Percentiles rank a stretch among this genome's conserved stretches.
Evolutionary conservation across 2,888 invertebrate species (phyloP).

Genomic region (Seladonia tumulorum): DNA sequence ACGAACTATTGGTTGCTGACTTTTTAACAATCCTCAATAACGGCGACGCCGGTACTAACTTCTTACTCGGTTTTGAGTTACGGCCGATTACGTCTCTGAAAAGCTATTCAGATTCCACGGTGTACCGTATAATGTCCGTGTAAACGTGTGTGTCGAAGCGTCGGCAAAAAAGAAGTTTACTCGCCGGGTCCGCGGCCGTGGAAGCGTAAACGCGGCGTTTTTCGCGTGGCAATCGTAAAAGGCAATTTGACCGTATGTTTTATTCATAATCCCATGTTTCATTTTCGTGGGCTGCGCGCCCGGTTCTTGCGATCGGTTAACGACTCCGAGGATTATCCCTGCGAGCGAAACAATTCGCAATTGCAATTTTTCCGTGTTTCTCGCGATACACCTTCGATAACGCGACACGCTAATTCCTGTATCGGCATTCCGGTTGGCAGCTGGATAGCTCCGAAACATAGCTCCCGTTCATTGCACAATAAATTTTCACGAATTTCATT

Average conservation of each 20-base stretch:
- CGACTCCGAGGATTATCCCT: slow-evolving; percentile 33
- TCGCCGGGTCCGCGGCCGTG: background rate
- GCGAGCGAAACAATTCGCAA: slow-evolving; percentile 14
- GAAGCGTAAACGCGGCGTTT: slow-evolving; percentile 39
- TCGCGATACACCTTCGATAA: slow-evolving; percentile 5
- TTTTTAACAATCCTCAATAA: slow-evolving; percentile 22
- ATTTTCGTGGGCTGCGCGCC: slow-evolving; percentile 24
- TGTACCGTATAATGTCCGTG: slow-evolving; percentile 29
- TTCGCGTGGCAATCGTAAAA: slow-evolving; percentile 53
- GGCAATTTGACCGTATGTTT: slow-evolving; percentile 44
- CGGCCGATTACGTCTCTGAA: slow-evolving; percentile 27
- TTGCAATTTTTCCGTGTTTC: slow-evolving; percentile 41
- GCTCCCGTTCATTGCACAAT: background rate
- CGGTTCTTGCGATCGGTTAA: slow-evolving; percentile 49
- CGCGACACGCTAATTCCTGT: background rate
- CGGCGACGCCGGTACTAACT: slow-evolving; percentile 8
- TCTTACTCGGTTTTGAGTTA: slow-evolving; percentile 11
- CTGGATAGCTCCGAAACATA: background rate
- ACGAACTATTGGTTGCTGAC: background rate
- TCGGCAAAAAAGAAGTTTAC: slow-evolving; percentile 39
- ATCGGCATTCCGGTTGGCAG: background rate
- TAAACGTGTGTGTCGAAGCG: slow-evolving; percentile 30
- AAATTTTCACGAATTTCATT: background rate
- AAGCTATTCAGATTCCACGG: slow-evolving; percentile 27
- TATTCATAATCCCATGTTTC: slow-evolving; percentile 47